phyloP scores from a whole-genome alignment of 2,888 invertebrate genomes.

The Drosophila nigritarsus region DNA sequence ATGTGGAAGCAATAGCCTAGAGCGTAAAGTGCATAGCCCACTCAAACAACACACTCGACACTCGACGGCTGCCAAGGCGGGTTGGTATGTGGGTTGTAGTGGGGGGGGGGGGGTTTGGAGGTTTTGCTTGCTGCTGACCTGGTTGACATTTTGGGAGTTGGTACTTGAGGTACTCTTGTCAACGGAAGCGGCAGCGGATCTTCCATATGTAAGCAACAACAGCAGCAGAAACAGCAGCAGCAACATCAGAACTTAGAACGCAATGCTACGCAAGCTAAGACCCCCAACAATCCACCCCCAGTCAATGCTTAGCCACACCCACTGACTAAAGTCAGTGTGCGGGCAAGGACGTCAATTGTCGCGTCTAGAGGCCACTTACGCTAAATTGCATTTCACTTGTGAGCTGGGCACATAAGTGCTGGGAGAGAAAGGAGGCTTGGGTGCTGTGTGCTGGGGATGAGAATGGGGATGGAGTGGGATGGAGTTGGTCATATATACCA shows the following conservation, averaged over 20 bases:
- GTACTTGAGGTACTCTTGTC: slow-evolving; percentile 14
- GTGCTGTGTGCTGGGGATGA: neutral
- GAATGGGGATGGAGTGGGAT: neutral
- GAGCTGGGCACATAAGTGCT: slow-evolving; percentile 20
- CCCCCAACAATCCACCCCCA: slow-evolving; percentile 27
- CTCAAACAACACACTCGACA: slow-evolving; percentile 79
- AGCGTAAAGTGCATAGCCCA: slow-evolving; percentile 76
- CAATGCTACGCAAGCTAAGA: neutral
- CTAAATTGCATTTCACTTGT: slow-evolving; percentile 77
- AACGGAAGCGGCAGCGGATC: slow-evolving; percentile 72
- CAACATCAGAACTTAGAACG: neutral
- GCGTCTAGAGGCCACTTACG: slow-evolving; percentile 75
- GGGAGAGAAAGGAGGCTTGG: neutral
- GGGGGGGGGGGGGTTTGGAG: neutral
- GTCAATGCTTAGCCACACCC: neutral
- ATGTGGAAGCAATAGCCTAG: slow-evolving; percentile 34
- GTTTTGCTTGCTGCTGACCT: slow-evolving; percentile 49
- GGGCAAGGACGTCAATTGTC: slow-evolving; percentile 69
- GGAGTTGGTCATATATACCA: neutral
- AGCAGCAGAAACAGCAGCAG: neutral
- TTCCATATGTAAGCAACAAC: slow-evolving; percentile 61
- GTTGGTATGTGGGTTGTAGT: neutral
- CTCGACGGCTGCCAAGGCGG: slow-evolving; percentile 30
- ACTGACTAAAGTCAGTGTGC: slow-evolving; percentile 1
- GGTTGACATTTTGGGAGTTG: slow-evolving; percentile 64